These are phyloP conservation scores for Ryuthela nishihirai DNA, from an alignment of 2,888 invertebrate species.

Conservation along the genomic window DNA sequence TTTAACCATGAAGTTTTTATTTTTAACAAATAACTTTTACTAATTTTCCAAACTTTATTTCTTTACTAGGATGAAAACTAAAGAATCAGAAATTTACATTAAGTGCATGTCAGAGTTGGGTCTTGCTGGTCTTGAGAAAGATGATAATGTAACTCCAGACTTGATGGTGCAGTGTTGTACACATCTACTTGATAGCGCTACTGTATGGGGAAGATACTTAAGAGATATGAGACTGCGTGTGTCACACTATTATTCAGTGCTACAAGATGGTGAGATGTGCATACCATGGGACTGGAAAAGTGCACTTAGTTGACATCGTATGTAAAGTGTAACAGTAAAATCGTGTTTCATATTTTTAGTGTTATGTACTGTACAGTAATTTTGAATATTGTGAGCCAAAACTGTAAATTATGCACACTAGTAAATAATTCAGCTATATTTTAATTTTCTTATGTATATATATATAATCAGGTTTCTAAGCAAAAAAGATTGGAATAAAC, in stretches of 20 bases:
- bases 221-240: slow-evolving; percentile 69
- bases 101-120: slow-evolving; percentile 63
- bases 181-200: slow-evolving; percentile 58
- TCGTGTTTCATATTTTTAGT: too few relatives aligned
- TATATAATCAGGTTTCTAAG: too few relatives aligned
- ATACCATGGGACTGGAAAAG: slow-evolving; percentile 86
- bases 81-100: slow-evolving; percentile 68
- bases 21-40: background rate
- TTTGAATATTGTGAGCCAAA: too few relatives aligned
- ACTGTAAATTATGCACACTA: too few relatives aligned
- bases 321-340: too few relatives aligned
- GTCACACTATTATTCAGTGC: slow-evolving; percentile 85
- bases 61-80: slow-evolving; percentile 51
- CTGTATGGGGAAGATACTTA: slow-evolving; percentile 55
- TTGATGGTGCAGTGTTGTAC: slow-evolving; percentile 83
- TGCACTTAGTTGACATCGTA: background rate
- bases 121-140: slow-evolving; percentile 72
- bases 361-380: too few relatives aligned
- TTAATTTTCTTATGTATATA: too few relatives aligned
- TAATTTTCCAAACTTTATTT: background rate
- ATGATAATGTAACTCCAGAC: slow-evolving; percentile 84
- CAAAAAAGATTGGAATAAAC: too few relatives aligned
- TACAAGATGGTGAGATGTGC: slow-evolving; percentile 84
- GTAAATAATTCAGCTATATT: too few relatives aligned
- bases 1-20: background rate